Evolutionary conservation across 2,113 vertebrate species (phyloP).

Genomic region (Leucosticte australis): DNA sequence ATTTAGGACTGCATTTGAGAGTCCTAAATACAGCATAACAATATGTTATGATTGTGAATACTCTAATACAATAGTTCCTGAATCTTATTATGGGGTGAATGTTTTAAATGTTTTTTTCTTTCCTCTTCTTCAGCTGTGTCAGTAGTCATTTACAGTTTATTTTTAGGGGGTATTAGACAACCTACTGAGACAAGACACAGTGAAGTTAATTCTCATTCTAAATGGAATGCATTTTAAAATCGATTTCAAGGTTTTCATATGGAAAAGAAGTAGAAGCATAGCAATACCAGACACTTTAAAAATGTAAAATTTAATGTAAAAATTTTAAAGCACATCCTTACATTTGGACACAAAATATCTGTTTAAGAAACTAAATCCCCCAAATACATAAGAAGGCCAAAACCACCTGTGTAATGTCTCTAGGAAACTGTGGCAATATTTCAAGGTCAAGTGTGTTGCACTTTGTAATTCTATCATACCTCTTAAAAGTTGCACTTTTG

Average conservation of each 20-base stretch:
- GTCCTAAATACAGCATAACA: not conserved
- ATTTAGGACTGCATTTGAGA: constrained; percentile 8
- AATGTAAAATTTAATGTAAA: not conserved
- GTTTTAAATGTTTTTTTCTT: not conserved
- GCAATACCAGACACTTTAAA: not conserved
- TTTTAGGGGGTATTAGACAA: not conserved
- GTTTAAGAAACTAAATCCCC: not conserved
- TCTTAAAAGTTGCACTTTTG: not conserved
- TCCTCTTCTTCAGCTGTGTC: not conserved
- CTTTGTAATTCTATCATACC: not conserved
- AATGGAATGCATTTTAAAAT: constrained; percentile 1
- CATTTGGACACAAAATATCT: not conserved
- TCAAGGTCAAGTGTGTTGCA: not conserved
- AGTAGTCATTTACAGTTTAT: constrained; percentile 18
- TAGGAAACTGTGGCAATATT: not conserved
- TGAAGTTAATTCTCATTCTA: constrained; percentile 14
- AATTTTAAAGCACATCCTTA: not conserved
- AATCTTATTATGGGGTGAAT: not conserved
- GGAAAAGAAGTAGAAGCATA: not conserved
- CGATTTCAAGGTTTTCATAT: not conserved
- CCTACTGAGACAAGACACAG: not conserved
- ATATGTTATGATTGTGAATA: not conserved
- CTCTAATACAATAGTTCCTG: not conserved
- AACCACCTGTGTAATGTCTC: not conserved
- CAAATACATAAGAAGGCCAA: not conserved